Conservation (phyloP, 2,888 invertebrate species). For the Hyposoter didymator region DNA sequence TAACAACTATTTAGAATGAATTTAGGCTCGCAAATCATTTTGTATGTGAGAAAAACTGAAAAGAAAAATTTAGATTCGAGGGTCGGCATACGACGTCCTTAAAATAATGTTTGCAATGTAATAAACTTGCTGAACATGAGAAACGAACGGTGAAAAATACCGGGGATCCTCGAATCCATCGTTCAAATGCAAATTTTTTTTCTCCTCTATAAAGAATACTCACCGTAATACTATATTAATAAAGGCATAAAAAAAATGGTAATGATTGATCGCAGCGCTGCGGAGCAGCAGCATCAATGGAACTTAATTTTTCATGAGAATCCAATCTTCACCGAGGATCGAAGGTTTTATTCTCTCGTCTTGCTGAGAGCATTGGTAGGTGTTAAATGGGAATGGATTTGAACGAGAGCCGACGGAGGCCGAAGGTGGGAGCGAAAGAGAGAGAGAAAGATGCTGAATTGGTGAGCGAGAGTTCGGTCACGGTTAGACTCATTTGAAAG, state of each 20-base stretch:
- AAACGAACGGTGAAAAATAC: neutral
- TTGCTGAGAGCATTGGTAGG: conserved; percentile 15
- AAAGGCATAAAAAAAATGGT: neutral
- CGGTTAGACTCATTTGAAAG: conserved; percentile 68
- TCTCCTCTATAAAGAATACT: neutral
- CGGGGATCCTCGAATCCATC: too few species aligned
- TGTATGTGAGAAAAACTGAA: too few species aligned
- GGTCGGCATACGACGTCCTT: too few species aligned
- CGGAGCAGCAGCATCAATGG: neutral
- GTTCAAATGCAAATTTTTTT: neutral
- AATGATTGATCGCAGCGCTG: neutral
- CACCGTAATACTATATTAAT: neutral
- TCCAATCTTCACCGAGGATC: conserved; percentile 37
- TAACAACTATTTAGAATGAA: too few species aligned
- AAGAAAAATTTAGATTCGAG: too few species aligned
- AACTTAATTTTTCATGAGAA: conserved; percentile 35
- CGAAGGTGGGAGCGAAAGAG: neutral
- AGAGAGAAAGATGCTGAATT: conserved; percentile 7
- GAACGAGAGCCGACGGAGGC: conserved; percentile 22
- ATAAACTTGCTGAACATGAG: neutral
- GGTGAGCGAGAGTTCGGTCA: conserved; percentile 24
- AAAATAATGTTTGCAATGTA: too few species aligned
- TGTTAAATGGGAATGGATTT: conserved; percentile 27
- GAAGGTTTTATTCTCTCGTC: conserved; percentile 39
- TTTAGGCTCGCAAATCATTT: too few species aligned